These are phyloP conservation scores for Pardalotus punctatus DNA, from an alignment of 2,113 vertebrate genomes.

Conservation along the genomic window DNA sequence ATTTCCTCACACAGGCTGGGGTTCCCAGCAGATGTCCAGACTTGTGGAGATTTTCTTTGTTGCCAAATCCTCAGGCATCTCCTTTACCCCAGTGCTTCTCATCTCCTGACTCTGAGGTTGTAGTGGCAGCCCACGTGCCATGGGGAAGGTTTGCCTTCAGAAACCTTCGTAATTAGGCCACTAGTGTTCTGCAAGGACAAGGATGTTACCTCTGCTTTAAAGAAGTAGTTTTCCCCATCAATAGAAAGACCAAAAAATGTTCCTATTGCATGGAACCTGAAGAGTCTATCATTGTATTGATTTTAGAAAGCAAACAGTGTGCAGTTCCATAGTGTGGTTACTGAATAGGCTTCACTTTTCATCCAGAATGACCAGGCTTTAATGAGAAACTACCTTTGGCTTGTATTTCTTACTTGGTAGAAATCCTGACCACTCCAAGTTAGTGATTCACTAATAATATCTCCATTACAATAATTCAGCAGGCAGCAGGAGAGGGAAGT, in stretches of 20 bases:
- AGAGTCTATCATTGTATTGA: not conserved
- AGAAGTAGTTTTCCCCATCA: not conserved
- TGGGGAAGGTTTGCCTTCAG: not conserved
- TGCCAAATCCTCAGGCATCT: not conserved
- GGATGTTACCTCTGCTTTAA: not conserved
- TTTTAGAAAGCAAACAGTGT: conserved; percentile 11
- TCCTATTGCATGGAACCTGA: not conserved
- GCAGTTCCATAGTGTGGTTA: not conserved
- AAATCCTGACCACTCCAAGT: not conserved
- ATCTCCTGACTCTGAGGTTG: not conserved
- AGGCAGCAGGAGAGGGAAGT: not conserved
- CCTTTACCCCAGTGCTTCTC: not conserved
- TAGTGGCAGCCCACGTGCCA: fast-evolving
- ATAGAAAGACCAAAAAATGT: not conserved
- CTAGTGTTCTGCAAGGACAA: not conserved
- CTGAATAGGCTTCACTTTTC: conserved; percentile 25
- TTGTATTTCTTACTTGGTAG: not conserved
- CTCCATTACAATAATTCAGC: conserved; percentile 16
- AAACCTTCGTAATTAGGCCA: not conserved
- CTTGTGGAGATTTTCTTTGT: not conserved
- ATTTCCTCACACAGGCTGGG: not conserved
- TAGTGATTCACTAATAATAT: not conserved
- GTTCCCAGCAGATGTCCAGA: not conserved
- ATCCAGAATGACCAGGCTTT: not conserved
- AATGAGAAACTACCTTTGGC: conserved; percentile 22